A percentile compares a stretch with the other conserved stretches of the same genome.
Evolutionary conservation across 64 coral and sea anemone genomes (phyloP).

Genomic region (Montipora cactus): DNA sequence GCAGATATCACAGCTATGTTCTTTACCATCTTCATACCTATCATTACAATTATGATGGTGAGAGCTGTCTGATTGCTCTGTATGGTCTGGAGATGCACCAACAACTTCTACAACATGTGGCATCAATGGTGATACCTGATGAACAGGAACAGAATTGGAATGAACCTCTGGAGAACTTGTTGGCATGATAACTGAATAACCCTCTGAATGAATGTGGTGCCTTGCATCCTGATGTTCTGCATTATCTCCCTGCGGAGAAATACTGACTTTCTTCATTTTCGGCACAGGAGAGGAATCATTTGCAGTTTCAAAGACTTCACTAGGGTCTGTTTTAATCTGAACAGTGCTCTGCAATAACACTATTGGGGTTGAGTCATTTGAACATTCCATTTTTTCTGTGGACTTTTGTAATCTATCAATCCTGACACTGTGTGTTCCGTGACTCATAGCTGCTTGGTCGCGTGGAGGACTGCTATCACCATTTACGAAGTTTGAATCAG

Average conservation of each 20-base stretch:
- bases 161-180: constrained; percentile 14
- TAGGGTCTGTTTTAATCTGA: constrained; percentile 68
- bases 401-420: not conserved
- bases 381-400: not conserved
- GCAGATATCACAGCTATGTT: constrained; percentile 78
- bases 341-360: constrained; percentile 63
- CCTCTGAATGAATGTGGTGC: not conserved
- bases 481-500: constrained; percentile 53
- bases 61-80: not conserved
- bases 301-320: constrained; percentile 13
- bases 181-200: constrained; percentile 6
- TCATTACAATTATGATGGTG: not conserved
- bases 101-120: constrained; percentile 21
- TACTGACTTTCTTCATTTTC: not conserved
- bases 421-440: not conserved
- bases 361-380: constrained; percentile 17
- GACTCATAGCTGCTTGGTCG: too few species aligned
- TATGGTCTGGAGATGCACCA: constrained; percentile 18
- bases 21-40: constrained; percentile 7
- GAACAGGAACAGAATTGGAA: not conserved
- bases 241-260: not conserved
- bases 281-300: not conserved
- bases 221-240: not conserved
- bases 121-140: constrained; percentile 3
- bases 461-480: constrained; percentile 29